Percentiles rank a stretch among this genome's conserved stretches.
These are phyloP conservation scores for Eucera pruinosa DNA, from an alignment of 2,888 invertebrate genomes.

Conservation along the genomic window DNA sequence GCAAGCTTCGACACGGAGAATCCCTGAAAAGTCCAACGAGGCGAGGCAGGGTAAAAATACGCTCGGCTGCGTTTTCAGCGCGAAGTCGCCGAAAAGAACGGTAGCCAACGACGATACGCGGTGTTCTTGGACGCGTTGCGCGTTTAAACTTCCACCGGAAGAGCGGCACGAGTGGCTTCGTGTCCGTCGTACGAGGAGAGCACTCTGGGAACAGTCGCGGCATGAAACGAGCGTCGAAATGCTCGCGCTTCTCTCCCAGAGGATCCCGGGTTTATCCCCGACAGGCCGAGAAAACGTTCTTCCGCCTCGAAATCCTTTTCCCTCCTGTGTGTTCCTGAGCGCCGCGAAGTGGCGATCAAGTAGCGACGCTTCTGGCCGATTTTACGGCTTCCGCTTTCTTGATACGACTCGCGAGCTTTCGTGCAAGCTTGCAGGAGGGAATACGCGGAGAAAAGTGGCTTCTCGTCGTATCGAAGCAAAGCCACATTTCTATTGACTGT, in stretches of 20 bases:
- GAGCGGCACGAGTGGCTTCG: conserved; percentile 49
- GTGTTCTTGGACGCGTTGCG: conserved; percentile 17
- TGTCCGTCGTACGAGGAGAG: conserved; percentile 62
- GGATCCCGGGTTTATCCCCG: conserved; percentile 45
- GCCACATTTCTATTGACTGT: conserved; percentile 12
- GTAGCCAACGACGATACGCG: not conserved
- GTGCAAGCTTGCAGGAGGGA: not conserved
- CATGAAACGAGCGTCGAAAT: conserved; percentile 69
- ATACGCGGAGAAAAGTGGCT: not conserved
- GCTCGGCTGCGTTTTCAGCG: conserved; percentile 29
- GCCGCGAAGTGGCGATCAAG: conserved; percentile 51
- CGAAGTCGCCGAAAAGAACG: conserved; percentile 18
- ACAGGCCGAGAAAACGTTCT: conserved; percentile 58
- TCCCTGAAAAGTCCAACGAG: not conserved
- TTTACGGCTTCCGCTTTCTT: conserved; percentile 44
- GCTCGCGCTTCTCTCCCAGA: conserved; percentile 29
- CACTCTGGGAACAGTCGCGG: conserved; percentile 75
- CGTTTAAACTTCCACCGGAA: conserved; percentile 49
- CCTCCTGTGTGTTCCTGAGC: not conserved
- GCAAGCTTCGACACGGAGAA: conserved; percentile 17
- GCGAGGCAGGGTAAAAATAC: conserved; percentile 26
- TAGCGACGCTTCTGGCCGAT: conserved; percentile 30
- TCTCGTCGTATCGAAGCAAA: conserved; percentile 10
- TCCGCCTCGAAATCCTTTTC: conserved; percentile 48
- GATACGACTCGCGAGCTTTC: conserved; percentile 32